Evolutionary conservation across 2,888 invertebrate species (phyloP), one percentile per base, ranked within the genome.

Genomic region (Thereva unica): DNA sequence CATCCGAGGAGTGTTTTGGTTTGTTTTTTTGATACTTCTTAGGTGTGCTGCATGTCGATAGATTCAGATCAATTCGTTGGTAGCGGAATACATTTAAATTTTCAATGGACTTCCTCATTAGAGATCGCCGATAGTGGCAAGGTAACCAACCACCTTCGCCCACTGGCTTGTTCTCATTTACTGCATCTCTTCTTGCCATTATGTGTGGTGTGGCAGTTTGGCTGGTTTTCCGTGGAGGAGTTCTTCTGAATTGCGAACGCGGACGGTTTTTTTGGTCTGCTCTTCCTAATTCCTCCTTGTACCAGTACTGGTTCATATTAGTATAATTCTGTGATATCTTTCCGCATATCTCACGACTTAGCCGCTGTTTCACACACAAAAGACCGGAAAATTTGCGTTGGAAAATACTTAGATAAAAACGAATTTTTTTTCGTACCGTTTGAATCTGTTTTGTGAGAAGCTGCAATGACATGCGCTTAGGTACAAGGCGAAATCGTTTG

Each of bases 81-180:
- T 66, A 68, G 68, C 68, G 65, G 68, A 68, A 68, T 68, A 68
- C 68, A 68, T 68, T 68, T 68, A 68, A 68, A 68, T 68, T 68
- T 68, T 63, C 68, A 68, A 68, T 68, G 68, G 68, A 68, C 68
- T 68, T 68, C 68, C 68, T 68, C 68, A 68, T 68, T 68, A 68
- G 61, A 66, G 68, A 68, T 68, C 52, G 44, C 54, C 50, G 67
- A 67, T 67, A 69, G 56, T 23, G 54, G 47, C 53, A 37, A 55
- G 38, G 34, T 10, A 63, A 55, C 49, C 50, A 52, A 37, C 64
- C 55, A 64, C 57, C 67, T 67, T 67, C 67, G 67, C 67, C 67
- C 66, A 66, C 66, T 61, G 55, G 52, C 67, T 65, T 69, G 61
- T 69, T 67, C 63, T 57, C 66, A 66, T 68, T 66, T 66, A 57